phyloP scores from a whole-genome alignment of 2,797 vertebrate species.

The Loris lydekkerianus region DNA sequence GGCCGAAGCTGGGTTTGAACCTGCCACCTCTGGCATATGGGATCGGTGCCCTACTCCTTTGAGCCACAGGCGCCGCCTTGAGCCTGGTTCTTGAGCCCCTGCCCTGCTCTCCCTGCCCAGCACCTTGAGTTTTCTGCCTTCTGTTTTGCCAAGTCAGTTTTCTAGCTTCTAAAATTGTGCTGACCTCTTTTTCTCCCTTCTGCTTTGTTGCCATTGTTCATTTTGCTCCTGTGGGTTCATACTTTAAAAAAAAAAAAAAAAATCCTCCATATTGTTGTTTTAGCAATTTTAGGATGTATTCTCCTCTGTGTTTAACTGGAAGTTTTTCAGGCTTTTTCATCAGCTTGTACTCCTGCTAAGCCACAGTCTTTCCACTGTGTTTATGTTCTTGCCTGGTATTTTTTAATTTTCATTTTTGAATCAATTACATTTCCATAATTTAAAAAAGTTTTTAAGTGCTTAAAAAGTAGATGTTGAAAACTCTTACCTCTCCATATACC shows the following conservation, averaged over 20 bases:
- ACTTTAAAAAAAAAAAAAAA: neutral
- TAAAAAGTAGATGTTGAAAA: neutral
- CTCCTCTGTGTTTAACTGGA: neutral
- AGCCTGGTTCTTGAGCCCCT: neutral
- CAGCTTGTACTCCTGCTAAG: neutral
- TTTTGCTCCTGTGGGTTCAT: neutral
- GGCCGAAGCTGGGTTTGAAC: too few relatives aligned
- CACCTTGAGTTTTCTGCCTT: neutral
- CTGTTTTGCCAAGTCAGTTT: neutral
- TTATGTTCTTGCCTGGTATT: neutral
- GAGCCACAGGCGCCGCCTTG: too few relatives aligned
- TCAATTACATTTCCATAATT: neutral
- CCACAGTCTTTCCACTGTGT: neutral
- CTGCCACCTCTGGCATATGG: too few relatives aligned
- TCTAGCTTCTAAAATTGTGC: neutral
- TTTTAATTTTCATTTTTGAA: neutral
- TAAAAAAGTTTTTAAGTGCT: neutral
- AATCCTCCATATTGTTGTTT: neutral
- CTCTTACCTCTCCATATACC: neutral
- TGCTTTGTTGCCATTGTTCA: neutral
- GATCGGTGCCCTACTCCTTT: too few relatives aligned
- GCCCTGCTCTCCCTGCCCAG: accelerated
- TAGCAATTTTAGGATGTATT: neutral
- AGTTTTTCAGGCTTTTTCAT: neutral
- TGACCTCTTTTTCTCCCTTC: neutral